A percentile compares a stretch with the other conserved stretches of the same genome.
phyloP scores from a whole-genome alignment of 2,888 invertebrate genomes.

The Harpalus rubripes region DNA sequence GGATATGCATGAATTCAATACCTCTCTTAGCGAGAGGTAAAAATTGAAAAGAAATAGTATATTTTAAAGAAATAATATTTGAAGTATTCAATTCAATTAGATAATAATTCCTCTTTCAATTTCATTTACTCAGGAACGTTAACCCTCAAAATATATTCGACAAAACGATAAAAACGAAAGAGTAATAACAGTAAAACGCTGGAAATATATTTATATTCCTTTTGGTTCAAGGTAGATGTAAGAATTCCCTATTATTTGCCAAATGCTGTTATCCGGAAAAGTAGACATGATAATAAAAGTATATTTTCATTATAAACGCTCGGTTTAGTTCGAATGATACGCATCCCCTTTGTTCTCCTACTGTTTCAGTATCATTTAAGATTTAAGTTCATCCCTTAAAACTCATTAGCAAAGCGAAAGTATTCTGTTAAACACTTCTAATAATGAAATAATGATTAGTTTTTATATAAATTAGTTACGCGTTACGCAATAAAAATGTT shows the following conservation, averaged over 20 bases:
- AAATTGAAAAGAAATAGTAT: too few species aligned
- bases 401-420: constrained; percentile 20
- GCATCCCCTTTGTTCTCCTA: constrained; percentile 44
- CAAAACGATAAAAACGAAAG: constrained; percentile 6
- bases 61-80: too few species aligned
- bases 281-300: constrained; percentile 48
- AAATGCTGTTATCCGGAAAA: constrained; percentile 50
- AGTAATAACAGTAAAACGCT: constrained; percentile 47
- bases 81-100: too few species aligned
- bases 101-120: background rate
- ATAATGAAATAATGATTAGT: constrained; percentile 17
- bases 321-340: constrained; percentile 49
- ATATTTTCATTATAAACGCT: constrained; percentile 50
- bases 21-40: too few species aligned
- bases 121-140: constrained; percentile 19
- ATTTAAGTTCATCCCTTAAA: constrained; percentile 31
- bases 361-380: constrained; percentile 49
- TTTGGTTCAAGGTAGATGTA: constrained; percentile 34
- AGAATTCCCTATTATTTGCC: constrained; percentile 41
- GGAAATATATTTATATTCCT: constrained; percentile 34
- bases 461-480: constrained; percentile 21
- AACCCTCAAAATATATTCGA: constrained; percentile 4
- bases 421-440: constrained; percentile 1
- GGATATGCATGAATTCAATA: too few species aligned
- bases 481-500: constrained; percentile 15